Evolutionary conservation across 2,888 invertebrate genomes (phyloP).

Genomic region (Ectemnius continuus): DNA sequence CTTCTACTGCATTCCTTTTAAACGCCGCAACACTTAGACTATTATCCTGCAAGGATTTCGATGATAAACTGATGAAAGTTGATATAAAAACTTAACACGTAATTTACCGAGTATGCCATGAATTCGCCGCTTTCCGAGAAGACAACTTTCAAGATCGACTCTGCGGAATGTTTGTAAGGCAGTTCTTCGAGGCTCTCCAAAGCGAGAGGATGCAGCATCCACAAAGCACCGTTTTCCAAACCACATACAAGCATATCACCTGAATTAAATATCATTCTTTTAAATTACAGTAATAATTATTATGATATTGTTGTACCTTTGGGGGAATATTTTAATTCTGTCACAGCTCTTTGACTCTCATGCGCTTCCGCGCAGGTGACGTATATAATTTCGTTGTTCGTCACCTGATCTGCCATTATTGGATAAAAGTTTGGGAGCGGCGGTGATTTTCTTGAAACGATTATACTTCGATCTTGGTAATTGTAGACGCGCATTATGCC

Average conservation of each 20-base stretch:
- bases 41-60: slow-evolving; percentile 78
- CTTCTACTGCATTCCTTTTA: slow-evolving; percentile 68
- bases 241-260: slow-evolving; percentile 79
- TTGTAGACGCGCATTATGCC: slow-evolving; percentile 62
- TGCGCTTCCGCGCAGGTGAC: slow-evolving; percentile 54
- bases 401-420: slow-evolving; percentile 47
- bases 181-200: slow-evolving; percentile 78
- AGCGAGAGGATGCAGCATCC: slow-evolving; percentile 82
- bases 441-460: slow-evolving; percentile 49
- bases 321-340: slow-evolving; percentile 80
- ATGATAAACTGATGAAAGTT: slow-evolving; percentile 1
- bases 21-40: slow-evolving; percentile 79
- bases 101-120: slow-evolving; percentile 80
- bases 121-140: slow-evolving; percentile 80
- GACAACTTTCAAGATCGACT: slow-evolving; percentile 79
- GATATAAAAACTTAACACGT: slow-evolving; percentile 11
- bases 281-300: neutral
- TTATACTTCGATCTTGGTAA: slow-evolving; percentile 44
- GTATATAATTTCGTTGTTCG: slow-evolving; percentile 47
- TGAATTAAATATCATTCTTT: slow-evolving; percentile 22
- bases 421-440: slow-evolving; percentile 49
- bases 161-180: slow-evolving; percentile 78
- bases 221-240: slow-evolving; percentile 80
- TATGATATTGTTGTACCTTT: slow-evolving; percentile 77
- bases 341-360: slow-evolving; percentile 47